Evolutionary conservation across 2,888 invertebrate species (phyloP), one percentile per base, ranked within the genome.

Genomic region (Gibbula magus): DNA sequence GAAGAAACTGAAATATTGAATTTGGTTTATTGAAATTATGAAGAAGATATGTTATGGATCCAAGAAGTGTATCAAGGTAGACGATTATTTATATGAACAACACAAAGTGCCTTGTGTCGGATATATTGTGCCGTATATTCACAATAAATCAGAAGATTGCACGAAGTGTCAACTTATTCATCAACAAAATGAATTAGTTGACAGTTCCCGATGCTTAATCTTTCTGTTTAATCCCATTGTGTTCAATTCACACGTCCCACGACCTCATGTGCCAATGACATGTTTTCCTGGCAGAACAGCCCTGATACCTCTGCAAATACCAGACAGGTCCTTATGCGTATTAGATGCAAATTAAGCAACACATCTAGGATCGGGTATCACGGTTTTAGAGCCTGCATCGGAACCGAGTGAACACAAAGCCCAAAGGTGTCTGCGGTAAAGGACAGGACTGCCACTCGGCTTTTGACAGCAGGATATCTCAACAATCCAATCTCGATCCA

Each of bases 321-420:
- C 35, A 70, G 39, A 20, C n/a, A 70, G 35, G 16, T 35, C 35
- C 35, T 70, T 18, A 70, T 70, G 70, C 70, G 35, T 29, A 70
- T 70, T 70, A 35, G 70, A 70, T 70, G 70, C 39, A 70, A 70
- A 70, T 70, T 70, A n/a, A 32, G 70, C 32, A 70, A 32, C 35
- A 16, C 8, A 39, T 20, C 39, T n/a, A 20, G 18, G 29, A 70
- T 70, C 70, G n/a, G 10, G 39, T 70, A 35, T 35, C 70, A 16
- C 22, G 29, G 25, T 8, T 70, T 32, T 35, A 32, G 20, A 18
- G 29, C 70, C 25, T 70, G 32, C 39, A 35, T 32, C 32, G 13
- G 32, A 39, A 32, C 29, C 70, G 39, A 35, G 20, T 7, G 35
- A 70, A 70, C 70, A 70, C 29, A 10, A 70, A 70, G 29, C 56